A percentile compares a stretch with the other conserved stretches of the same genome.
These are phyloP conservation scores for Characodon lateralis DNA, from an alignment of 2,797 vertebrate genomes.

Conservation along the genomic window DNA sequence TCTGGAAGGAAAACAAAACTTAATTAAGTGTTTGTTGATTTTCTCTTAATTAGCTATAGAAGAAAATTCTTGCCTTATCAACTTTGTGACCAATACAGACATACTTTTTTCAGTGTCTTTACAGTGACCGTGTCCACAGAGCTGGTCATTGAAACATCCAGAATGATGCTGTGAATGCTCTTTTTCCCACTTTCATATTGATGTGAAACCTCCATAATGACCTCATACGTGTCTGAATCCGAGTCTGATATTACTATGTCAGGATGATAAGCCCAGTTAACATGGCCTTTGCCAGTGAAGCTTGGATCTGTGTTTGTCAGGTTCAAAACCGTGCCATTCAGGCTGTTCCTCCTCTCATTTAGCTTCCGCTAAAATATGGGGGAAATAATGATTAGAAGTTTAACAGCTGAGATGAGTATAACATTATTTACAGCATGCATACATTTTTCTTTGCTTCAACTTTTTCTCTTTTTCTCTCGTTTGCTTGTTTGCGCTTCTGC, in stretches of 20 bases:
- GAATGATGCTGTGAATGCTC: conserved; percentile 82
- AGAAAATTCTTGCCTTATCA: background rate
- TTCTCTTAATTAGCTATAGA: background rate
- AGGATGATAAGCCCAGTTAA: conserved; percentile 65
- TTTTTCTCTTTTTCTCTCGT: conserved; percentile 74
- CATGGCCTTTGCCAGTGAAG: conserved; percentile 27
- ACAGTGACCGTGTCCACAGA: conserved; percentile 83
- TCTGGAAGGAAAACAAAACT: conserved; percentile 70
- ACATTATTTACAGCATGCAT: background rate
- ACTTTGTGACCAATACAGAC: conserved; percentile 11
- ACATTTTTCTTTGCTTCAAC: conserved; percentile 77
- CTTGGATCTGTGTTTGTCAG: conserved; percentile 10
- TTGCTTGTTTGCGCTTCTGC: conserved; percentile 70
- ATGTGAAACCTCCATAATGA: conserved; percentile 2
- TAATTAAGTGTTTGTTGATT: background rate
- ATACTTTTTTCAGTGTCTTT: conserved; percentile 76
- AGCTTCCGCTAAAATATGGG: conserved; percentile 29
- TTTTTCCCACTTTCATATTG: conserved; percentile 16
- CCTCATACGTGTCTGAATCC: conserved; percentile 35
- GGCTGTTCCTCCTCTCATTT: conserved; percentile 5
- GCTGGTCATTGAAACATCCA: conserved; percentile 87
- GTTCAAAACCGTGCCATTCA: conserved; percentile 16
- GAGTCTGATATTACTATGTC: conserved; percentile 42
- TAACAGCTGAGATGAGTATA: background rate
- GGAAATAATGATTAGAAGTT: conserved; percentile 1